phyloP scores from a whole-genome alignment of 2,888 invertebrate species.

The Erebia palarica region DNA sequence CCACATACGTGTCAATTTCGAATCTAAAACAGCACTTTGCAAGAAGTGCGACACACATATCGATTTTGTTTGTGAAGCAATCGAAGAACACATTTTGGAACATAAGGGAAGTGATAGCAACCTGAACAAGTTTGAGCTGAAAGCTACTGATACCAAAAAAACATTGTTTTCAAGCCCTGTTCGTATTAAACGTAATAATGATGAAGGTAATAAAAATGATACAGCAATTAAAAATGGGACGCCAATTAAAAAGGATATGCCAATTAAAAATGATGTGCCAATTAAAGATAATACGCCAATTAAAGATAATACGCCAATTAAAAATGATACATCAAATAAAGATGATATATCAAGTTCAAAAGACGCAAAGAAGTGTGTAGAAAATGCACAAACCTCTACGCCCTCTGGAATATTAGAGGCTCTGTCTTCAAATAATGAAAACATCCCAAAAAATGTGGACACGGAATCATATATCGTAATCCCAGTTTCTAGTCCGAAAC shows the following conservation, averaged over 20 bases:
- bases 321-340: background rate
- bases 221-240: conserved; percentile 41
- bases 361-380: background rate
- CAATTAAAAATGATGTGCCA: conserved; percentile 33
- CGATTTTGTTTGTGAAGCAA: conserved; percentile 41
- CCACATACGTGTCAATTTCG: conserved; percentile 49
- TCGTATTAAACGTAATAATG: background rate
- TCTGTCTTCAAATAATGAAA: background rate
- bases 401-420: background rate
- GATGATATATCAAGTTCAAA: background rate
- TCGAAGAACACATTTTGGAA: conserved; percentile 46
- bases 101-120: conserved; percentile 39
- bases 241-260: conserved; percentile 38
- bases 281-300: conserved; percentile 45
- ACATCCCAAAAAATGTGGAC: background rate
- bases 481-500: background rate
- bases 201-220: conserved; percentile 28
- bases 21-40: conserved; percentile 45
- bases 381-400: background rate
- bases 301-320: background rate
- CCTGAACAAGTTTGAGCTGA: background rate
- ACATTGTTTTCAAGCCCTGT: conserved; percentile 25
- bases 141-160: conserved; percentile 9
- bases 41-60: conserved; percentile 46
- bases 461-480: background rate